Evolutionary conservation across 2,888 invertebrate species (phyloP).

Genomic region (Ischnura elegans): DNA sequence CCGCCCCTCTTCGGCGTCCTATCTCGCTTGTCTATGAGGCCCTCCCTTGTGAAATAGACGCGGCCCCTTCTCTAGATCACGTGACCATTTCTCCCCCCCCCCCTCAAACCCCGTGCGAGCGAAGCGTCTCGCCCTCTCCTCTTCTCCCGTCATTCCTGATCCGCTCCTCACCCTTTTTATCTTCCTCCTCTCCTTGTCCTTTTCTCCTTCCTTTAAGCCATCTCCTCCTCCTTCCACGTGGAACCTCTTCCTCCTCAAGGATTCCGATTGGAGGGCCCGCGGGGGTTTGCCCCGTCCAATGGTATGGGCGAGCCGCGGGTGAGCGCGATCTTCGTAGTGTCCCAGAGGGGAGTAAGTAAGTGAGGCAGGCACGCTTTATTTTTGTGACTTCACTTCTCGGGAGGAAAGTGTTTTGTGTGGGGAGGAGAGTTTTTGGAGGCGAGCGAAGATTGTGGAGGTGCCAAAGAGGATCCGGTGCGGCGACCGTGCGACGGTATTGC

Average conservation of each 20-base stretch:
- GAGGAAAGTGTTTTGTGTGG: constrained; percentile 9
- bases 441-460: neutral
- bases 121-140: neutral
- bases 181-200: neutral
- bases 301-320: constrained; percentile 4
- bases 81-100: neutral
- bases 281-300: constrained; percentile 23
- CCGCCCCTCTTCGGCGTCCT: neutral
- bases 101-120: neutral
- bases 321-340: neutral
- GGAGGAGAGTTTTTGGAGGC: neutral
- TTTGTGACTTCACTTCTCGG: neutral
- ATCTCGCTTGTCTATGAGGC: neutral
- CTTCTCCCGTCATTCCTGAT: neutral
- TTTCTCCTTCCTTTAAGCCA: neutral
- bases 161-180: neutral
- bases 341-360: neutral
- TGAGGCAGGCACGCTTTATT: neutral
- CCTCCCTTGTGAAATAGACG: neutral
- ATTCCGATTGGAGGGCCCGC: constrained; percentile 31
- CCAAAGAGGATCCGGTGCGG: neutral
- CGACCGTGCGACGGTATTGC: neutral
- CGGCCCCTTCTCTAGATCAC: neutral
- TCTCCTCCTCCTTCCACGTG: neutral
- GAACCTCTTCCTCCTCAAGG: neutral